Evolutionary conservation across 2,797 vertebrate genomes (phyloP), one percentile per base, ranked within the genome.

Genomic region (Argentina silus): DNA sequence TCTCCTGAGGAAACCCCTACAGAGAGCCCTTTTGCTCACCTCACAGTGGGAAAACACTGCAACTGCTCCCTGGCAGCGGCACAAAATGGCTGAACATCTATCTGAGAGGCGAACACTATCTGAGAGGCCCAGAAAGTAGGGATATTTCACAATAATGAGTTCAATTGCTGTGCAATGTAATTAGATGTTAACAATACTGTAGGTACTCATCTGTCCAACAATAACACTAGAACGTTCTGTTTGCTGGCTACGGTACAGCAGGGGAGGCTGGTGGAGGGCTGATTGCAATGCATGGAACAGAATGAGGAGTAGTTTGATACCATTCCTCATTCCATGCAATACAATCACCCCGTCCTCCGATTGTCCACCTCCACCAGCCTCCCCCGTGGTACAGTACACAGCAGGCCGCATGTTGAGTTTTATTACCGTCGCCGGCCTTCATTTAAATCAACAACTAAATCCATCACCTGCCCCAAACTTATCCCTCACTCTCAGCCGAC

Each of bases 1-100:
- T 75, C 83, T 82, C 79, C 47, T 6, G 71, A 60, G 73, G 80
- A 65, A 80, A 50, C 45, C 75, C 65, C 68, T 57, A 69, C 66
- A 72, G 61, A 73, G 70, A 82, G 70, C 6, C 78, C 21, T 73
- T 63, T 67, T 75, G 63, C 72, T 83, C 79, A 66, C 78, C 83
- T 87, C 81, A 63, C 72, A 77, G 67, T 45, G 69, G 70, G 69
- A 76, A 60, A 57, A 73, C 19, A 53, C 62, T 4, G 45, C 43
- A 59, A 73, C 65, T 36, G 43, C 56, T 3, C 1, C 42, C 45
- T 42, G 56, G 64, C 43, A 69, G 50, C 64, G 43, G 19, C 67
- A 74, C 36, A 77, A 70, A 70, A 81, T 51, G n/a, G 45, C 57
- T 19, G 67, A 56, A 0, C 1, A 61, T 12, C 17, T n/a, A 36